phyloP scores from a whole-genome alignment of 2,113 vertebrate genomes.

The Myanophis thanlyinensis region DNA sequence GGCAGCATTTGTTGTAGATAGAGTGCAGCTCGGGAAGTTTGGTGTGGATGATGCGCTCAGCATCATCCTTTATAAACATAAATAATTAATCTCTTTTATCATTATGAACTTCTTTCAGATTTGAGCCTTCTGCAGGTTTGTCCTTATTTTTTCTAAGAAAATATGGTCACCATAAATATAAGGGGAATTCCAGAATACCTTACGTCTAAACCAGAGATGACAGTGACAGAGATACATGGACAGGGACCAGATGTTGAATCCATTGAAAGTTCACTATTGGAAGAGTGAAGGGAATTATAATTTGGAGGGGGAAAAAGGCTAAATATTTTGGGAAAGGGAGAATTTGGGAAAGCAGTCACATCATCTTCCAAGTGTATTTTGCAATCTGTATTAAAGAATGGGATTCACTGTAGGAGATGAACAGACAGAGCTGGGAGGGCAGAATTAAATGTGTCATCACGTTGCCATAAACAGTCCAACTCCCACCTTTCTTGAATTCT shows the following conservation, averaged over 20 bases:
- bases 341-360: neutral
- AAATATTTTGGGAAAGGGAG: neutral
- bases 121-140: neutral
- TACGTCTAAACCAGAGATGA: neutral
- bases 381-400: neutral
- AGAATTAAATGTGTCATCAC: neutral
- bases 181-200: neutral
- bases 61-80: too few species aligned
- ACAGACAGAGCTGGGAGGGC: neutral
- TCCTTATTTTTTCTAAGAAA: neutral
- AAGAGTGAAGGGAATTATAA: neutral
- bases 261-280: neutral
- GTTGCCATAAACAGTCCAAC: neutral
- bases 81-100: neutral
- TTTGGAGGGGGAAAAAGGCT: neutral
- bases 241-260: neutral
- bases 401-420: neutral
- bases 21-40: too few species aligned
- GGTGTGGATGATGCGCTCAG: too few species aligned
- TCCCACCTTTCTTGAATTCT: neutral
- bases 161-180: neutral
- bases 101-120: neutral
- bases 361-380: neutral
- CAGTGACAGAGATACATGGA: neutral
- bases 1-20: too few species aligned